Evolutionary conservation across 2,113 vertebrate genomes (phyloP), one percentile per base, ranked within the genome.

Genomic region (Thryonomys swinderianus): DNA sequence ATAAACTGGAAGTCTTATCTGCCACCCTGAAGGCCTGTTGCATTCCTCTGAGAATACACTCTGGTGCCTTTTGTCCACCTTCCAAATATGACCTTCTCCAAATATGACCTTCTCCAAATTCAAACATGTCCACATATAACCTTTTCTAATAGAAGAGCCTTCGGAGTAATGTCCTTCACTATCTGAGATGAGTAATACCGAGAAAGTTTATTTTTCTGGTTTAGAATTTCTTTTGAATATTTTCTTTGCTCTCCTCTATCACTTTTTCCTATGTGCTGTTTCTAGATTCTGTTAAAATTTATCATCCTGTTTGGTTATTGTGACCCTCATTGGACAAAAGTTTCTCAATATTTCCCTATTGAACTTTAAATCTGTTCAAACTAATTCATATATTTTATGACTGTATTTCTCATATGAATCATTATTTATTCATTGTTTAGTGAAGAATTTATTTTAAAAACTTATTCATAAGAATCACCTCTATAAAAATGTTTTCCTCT

Each of bases 251-350:
- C 21, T 79, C 10, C 18, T 82, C 45, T 87, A 32, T 61, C 61
- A 83, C 78, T 86, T 69, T 86, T 94, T 82, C 9, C 25, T 73
- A 83, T 66, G 37, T n/a, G 23, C 21, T 94, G 9, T 84, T 2
- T 94, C 40, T 32, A 85, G 37, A 53, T 90, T 87, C 61, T 79
- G 27, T n/a, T 61, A 25, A 83, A 90, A 83, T 71, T 86, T 85
- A 86, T 69, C 37, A 21, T 92, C 90, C 42, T 94, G 45, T 92
- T 94, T 88, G 87, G 57, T 40, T 23, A 45, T 92, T 90, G 53
- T 17, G 30, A 71, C 57, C 83, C 12, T 82, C 37, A 23, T 57
- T 83, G 53, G 66, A 89, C 32, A 94, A 37, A 73, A 81, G 59
- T 95, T 76, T 91, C 48, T 88, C 8, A 23, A 30, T 64, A 69